Base-by-base conservation (phyloP, 2,113 vertebrate genomes). In the Hoplias malabaricus region DNA sequence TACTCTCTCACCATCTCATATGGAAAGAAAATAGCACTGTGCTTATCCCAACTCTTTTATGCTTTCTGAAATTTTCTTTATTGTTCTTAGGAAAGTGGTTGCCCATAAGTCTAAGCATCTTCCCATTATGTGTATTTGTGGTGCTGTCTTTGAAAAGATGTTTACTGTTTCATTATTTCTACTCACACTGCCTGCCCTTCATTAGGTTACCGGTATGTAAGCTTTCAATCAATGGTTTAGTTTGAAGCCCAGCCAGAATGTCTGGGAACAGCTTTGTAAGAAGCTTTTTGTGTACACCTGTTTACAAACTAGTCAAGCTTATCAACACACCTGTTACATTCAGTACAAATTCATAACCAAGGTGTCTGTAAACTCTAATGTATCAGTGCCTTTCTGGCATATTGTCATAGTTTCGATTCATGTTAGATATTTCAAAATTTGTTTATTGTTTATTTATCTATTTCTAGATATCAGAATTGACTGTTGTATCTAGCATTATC, bases 271-370 rank as follows among this genome's bases (percentile, higher is more conserved):
- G 13, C 16, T 5, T 53, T 59, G n/a, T 59, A 66, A 50, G 40
- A 33, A 69, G 48, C 2, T 48, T 65, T 29, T 66, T 73, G 54
- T 77, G 46, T 73, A 63, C 76, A 62, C 36, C 34, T 73, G 62
- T 80, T 77, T 73, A 80, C 54, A 73, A 69, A 63, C 34, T 75
- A 46, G 46, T 0, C 38, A 53, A 33, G 56, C 46, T 33, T 67
- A 56, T 38, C 53, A 72, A 25, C 2, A 21, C 29, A 27, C 38
- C 21, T 3, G 33, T 57, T 61, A 78, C 43, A 68, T 40, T 80
- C 29, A 9, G 38, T 29, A 71, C 29, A 27, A 38, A 21, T 82
- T 65, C 12, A 56, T 62, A 48, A 25, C 56, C 40, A n/a, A 59
- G 31, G 36, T 80, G 25, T 31, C 54, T 62, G 33, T 34, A 69